Base-by-base conservation (phyloP, 2,888 invertebrate species). In the Megastigmus dorsalis region DNA sequence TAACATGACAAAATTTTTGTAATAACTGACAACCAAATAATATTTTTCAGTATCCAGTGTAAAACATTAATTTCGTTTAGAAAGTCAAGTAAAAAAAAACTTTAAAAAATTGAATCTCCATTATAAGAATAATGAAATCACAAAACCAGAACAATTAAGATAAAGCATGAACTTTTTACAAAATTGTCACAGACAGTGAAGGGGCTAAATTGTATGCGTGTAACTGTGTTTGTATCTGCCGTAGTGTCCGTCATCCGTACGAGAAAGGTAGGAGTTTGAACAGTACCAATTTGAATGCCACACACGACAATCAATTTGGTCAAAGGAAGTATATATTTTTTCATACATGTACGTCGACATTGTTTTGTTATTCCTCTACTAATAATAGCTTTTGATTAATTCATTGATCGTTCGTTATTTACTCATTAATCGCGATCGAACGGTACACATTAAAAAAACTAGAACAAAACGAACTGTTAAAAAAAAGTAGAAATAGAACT, bases 181-280 rank as follows among this genome's bases (percentile, higher is more conserved):
- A 60, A 60, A 69, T 52, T 23, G 60, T 48, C 18, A 7, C 23
- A 9, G 23, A 43, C 15, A 43, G 60, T 52, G 60, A 18, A 59
- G n/a, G 7, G 38, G 26, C 15, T 48, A 48, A 50, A 68, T 15
- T 60, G 59, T 60, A 38, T 60, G 41, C 4, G 28, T 60, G 52
- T 69, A 33, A 20, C 30, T 60, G 41, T 52, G 45, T 68, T 50
- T 50, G 28, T 18, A 41, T 45, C 28, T 28, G 33, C 36, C 28
- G 18, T 36, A 63, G 45, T 63, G 69, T 74, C 57, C 50, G 80
- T 80, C 82, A 82, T 79, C 78, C 80, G 82, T 79, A 81, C 81
- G 83, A 84, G 83, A 84, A 84, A 84, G 83, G 81, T 84, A 84
- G 83, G 82, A 82, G 59, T 52, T 62, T 57, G 18, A 33, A 60